Percentiles rank a stretch among this genome's conserved stretches.
phyloP scores from a whole-genome alignment of 1,140 invertebrate species.

The Lepidurus arcticus region DNA sequence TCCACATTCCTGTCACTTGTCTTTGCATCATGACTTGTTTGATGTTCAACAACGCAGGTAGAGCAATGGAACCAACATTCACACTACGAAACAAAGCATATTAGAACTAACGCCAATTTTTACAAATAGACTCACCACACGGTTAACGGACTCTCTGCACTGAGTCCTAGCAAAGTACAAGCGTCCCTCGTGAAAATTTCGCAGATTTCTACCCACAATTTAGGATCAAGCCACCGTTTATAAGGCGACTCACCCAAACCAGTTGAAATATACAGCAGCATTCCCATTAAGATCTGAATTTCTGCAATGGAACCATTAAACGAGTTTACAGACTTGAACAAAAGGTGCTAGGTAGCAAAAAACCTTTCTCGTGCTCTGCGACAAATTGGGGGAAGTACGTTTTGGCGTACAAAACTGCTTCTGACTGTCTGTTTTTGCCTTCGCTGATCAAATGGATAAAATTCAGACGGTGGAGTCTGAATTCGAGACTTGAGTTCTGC shows the following conservation, averaged over 20 bases:
- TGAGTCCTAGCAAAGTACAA: slow-evolving; percentile 80
- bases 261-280: slow-evolving; percentile 70
- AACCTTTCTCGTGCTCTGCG: slow-evolving; percentile 70
- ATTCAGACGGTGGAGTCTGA: slow-evolving; percentile 71
- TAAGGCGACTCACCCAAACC: slow-evolving; percentile 78
- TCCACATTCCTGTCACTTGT: slow-evolving; percentile 91
- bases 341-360: background rate
- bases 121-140: slow-evolving; percentile 52
- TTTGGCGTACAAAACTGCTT: slow-evolving; percentile 82
- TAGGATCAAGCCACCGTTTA: slow-evolving; percentile 65
- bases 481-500: slow-evolving; percentile 61
- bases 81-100: slow-evolving; percentile 51
- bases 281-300: slow-evolving; percentile 83
- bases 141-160: slow-evolving; percentile 74
- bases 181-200: slow-evolving; percentile 90
- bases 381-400: slow-evolving; percentile 78
- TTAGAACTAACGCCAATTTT: slow-evolving; percentile 21
- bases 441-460: slow-evolving; percentile 66
- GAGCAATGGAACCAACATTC: slow-evolving; percentile 83
- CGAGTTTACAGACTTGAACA: background rate
- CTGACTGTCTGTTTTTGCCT: slow-evolving; percentile 58
- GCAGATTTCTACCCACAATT: slow-evolving; percentile 75
- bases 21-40: slow-evolving; percentile 93
- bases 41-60: slow-evolving; percentile 89
- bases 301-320: slow-evolving; percentile 48